Evolutionary conservation across 2,113 vertebrate genomes (phyloP), one percentile per base, ranked within the genome.

Genomic region (Burhinus oedicnemus): DNA sequence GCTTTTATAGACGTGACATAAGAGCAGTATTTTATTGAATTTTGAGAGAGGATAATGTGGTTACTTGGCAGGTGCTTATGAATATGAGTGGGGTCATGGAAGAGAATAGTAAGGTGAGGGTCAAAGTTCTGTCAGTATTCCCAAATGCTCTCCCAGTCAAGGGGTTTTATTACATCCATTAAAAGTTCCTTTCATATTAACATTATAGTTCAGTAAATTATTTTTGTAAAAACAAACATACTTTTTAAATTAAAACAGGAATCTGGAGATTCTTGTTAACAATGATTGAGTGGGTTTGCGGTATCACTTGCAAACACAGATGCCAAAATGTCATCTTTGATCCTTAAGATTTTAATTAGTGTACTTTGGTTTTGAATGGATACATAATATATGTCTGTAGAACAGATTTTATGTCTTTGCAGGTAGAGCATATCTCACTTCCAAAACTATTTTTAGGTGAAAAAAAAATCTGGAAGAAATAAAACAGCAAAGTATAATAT

Each of bases 71-170:
- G 75, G 61, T 76, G 36, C 40, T 69, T 51, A 36, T 57, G 44
- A 57, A 30, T 47, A 23, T 76, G 61, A 83, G 29, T 71, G 71
- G 54, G 32, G 30, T 91, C 75, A 52, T 69, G 16, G 47, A 88
- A 58, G 49, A 95, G 27, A 49, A 40, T 58, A 64, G 14, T 70
- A 74, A 90, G 51, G 79, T 51, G 10, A 40, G 66, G 22, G 66
- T 96, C 72, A 58, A 69, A 87, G 30, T 74, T 94, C 15, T 92
- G 42, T 83, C 78, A 54, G 7, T 87, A 58, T 85, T 94, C 92
- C 70, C 57, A 71, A 58, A 40, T 10, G 23, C 16, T 76, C 12
- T 51, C 72, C 32, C 49, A 69, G 26, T 69, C 44, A 69, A 66
- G 49, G 38, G 8, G 1, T 74, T 92, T 83, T 89, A 89, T 80